Evolutionary conservation across 1,140 invertebrate genomes (phyloP), one percentile per base, ranked within the genome.

Genomic region (Zeugodacus cucurbitae): DNA sequence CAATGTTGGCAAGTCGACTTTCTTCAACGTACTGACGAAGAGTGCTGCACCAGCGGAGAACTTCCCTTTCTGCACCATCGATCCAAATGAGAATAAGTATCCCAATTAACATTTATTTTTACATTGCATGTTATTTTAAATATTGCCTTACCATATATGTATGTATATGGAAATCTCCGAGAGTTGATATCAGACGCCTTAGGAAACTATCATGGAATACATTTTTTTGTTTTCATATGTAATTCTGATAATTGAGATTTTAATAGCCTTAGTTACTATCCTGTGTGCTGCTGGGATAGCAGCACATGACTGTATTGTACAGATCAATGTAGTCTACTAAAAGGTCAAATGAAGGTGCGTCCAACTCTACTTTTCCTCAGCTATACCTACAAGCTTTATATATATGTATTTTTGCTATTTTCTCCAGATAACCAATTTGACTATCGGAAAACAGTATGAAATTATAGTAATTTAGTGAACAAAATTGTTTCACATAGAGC

Each of bases 81-180:
- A 99, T 95, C 99, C 99, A 34, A 99, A 99, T 98, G 99, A 99
- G 96, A 99, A 98, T 99, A 98, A 98, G 97, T 98, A 97, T 97
- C 92, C 93, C 93, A 94, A 93, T 90, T 88, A 91, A 57, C 17
- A 86, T 26, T 70, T 54, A 82, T 29, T 34, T 29, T 22, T 8
- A 58, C 8, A 17, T 7, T 58, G 22, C 57, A 44, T 44, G 1
- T 8, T 6, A 44, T 44, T 44, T 44, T 44, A 44, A 44, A 44
- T 44, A 8, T 3, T 44, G 41, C 10, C 7, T 10, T 54, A 26
- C 58, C 22, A 59, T 59, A 54, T 54, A 54, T 54, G n/a, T 32
- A 20, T 44, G 48, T 37, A 8, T 88, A 34, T 64, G 34, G 10
- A n/a, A 0, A 37, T 54, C 37, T 87, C 17, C 0, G 1, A 54